These are phyloP conservation scores for Philaethria dido DNA, from an alignment of 2,888 invertebrate genomes.

Conservation along the genomic window DNA sequence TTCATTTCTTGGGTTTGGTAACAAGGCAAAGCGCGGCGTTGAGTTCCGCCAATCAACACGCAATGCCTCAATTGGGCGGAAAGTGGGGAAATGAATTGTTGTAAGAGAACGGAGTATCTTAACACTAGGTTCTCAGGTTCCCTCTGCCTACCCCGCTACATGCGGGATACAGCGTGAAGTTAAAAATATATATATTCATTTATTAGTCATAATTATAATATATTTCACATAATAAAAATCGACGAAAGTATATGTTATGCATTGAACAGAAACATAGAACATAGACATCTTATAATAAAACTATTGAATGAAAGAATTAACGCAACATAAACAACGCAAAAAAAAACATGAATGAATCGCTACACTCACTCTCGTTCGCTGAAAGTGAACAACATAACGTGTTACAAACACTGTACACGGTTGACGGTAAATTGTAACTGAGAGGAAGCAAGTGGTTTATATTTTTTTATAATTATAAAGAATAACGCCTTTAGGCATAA, in stretches of 20 bases:
- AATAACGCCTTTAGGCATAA: too few species aligned
- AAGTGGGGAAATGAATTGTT: too few species aligned
- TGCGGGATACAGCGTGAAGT: too few species aligned
- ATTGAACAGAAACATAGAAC: not conserved
- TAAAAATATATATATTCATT: too few species aligned
- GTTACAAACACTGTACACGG: not conserved
- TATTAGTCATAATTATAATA: too few species aligned
- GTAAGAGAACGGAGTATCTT: too few species aligned
- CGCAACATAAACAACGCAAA: constrained; percentile 7
- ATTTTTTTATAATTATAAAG: not conserved
- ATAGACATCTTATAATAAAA: not conserved
- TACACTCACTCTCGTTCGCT: constrained; percentile 26
- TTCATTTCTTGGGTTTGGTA: too few species aligned
- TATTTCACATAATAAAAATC: not conserved
- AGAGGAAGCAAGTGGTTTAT: not conserved
- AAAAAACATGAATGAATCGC: constrained; percentile 13
- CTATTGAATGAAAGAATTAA: constrained; percentile 1
- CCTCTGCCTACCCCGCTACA: too few species aligned
- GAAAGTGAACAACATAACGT: constrained; percentile 31
- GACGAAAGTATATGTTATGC: not conserved
- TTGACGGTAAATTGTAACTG: not conserved
- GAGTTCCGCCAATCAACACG: too few species aligned
- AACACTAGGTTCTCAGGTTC: too few species aligned
- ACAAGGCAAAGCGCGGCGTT: too few species aligned
- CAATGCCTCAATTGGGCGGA: too few species aligned